Evolutionary conservation across 2,113 vertebrate genomes (phyloP).

Genomic region (Hippoglossus stenolepis): DNA sequence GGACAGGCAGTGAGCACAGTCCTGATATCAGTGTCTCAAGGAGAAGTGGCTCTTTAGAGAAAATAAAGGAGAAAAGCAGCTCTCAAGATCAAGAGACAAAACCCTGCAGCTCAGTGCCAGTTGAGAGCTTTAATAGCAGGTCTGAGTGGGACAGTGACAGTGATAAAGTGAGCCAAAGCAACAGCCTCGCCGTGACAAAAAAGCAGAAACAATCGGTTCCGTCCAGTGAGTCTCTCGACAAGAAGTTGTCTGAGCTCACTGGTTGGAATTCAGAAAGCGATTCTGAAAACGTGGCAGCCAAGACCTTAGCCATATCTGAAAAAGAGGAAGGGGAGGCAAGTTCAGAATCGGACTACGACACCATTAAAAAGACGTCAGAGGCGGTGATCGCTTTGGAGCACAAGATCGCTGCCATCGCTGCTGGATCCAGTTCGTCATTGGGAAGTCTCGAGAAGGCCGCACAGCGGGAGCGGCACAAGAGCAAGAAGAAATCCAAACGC

Average conservation of each 20-base stretch:
- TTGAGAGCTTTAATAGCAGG: conserved; percentile 68
- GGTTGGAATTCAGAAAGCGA: conserved; percentile 92
- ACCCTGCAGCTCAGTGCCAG: conserved; percentile 50
- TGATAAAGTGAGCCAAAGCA: conserved; percentile 76
- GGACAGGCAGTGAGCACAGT: conserved; percentile 51
- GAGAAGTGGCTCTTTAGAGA: conserved; percentile 52
- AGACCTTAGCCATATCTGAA: conserved; percentile 78
- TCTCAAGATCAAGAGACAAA: conserved; percentile 70
- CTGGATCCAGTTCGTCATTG: conserved; percentile 55
- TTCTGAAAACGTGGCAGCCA: conserved; percentile 78
- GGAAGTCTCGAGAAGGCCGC: conserved; percentile 68
- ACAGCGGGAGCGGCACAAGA: conserved; percentile 77
- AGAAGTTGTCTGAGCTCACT: conserved; percentile 78
- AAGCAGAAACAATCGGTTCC: conserved; percentile 65
- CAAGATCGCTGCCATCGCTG: neutral
- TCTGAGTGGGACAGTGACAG: conserved; percentile 81
- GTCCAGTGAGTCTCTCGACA: conserved; percentile 57
- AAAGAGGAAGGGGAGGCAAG: conserved; percentile 97
- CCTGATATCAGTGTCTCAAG: conserved; percentile 47
- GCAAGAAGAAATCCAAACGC: conserved; percentile 85
- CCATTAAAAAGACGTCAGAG: conserved; percentile 48
- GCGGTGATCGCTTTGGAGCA: conserved; percentile 37
- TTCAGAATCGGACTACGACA: conserved; percentile 86
- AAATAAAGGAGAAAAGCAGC: conserved; percentile 33
- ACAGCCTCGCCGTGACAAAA: conserved; percentile 12